phyloP scores from a whole-genome alignment of 2,113 vertebrate species.

The Macroglossus sobrinus region DNA sequence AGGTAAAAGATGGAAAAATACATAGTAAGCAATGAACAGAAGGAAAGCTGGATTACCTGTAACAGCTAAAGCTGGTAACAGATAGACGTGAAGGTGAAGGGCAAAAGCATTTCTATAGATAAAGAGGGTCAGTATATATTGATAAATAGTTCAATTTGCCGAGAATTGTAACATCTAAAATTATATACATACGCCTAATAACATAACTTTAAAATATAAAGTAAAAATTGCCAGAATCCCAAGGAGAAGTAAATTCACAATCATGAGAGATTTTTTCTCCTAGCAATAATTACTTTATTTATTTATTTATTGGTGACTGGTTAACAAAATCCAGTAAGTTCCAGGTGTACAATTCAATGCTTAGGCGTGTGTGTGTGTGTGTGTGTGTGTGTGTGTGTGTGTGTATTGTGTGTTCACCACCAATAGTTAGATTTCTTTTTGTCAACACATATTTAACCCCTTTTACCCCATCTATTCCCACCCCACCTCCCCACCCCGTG shows the following conservation, averaged over 20 bases:
- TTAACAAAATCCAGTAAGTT: too few relatives aligned
- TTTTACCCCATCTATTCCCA: too few relatives aligned
- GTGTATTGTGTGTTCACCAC: too few relatives aligned
- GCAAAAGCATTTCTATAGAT: constrained; percentile 12
- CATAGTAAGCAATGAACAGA: neutral
- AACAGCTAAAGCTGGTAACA: too few relatives aligned
- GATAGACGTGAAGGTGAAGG: constrained; percentile 8
- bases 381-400: too few relatives aligned
- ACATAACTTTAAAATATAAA: constrained; percentile 23
- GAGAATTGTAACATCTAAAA: constrained; percentile 38
- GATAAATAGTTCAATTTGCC: neutral
- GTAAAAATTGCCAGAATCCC: neutral
- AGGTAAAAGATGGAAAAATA: neutral
- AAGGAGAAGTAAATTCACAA: constrained; percentile 13
- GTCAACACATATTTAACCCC: too few relatives aligned
- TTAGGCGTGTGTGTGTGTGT: too few relatives aligned
- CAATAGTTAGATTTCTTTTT: too few relatives aligned
- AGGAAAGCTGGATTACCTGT: neutral
- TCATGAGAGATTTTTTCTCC: neutral
- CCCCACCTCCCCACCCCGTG: too few relatives aligned
- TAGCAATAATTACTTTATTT: too few relatives aligned
- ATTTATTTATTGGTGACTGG: too few relatives aligned
- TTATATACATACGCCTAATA: neutral
- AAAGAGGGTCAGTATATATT: neutral
- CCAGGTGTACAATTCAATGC: too few relatives aligned